A percentile compares a stretch with the other conserved stretches of the same genome.
phyloP scores from a whole-genome alignment of 2,113 vertebrate species.

The Tetrax tetrax region DNA sequence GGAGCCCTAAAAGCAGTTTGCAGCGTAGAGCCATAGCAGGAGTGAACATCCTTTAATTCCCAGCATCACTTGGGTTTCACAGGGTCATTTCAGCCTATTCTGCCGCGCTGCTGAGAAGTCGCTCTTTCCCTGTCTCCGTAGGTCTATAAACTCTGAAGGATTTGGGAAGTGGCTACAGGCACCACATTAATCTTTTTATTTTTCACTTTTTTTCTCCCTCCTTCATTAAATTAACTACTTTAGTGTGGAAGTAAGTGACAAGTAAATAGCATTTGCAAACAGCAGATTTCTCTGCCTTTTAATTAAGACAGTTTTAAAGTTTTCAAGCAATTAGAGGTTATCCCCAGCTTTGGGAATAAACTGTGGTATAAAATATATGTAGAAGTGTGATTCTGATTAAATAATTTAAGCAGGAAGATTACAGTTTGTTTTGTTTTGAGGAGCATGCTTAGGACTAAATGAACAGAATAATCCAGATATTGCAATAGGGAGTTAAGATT shows the following conservation, averaged over 20 bases:
- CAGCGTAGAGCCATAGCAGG: background rate
- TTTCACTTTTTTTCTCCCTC: background rate
- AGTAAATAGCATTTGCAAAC: conserved; percentile 4
- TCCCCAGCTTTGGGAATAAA: background rate
- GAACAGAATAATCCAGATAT: background rate
- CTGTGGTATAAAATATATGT: background rate
- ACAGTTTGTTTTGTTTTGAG: background rate
- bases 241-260: background rate
- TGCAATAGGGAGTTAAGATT: background rate
- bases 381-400: background rate
- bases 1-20: conserved; percentile 53
- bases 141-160: conserved; percentile 42
- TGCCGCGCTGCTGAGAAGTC: background rate
- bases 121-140: conserved; percentile 25
- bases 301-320: background rate
- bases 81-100: conserved; percentile 5
- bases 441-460: background rate
- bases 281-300: background rate
- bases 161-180: background rate
- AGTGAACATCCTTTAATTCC: conserved; percentile 49
- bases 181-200: background rate
- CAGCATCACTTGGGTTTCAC: conserved; percentile 5
- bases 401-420: background rate
- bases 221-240: conserved; percentile 14
- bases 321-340: background rate